Base-by-base conservation (phyloP, 2,888 invertebrate species). In the Leptinotarsa peninsularis region DNA sequence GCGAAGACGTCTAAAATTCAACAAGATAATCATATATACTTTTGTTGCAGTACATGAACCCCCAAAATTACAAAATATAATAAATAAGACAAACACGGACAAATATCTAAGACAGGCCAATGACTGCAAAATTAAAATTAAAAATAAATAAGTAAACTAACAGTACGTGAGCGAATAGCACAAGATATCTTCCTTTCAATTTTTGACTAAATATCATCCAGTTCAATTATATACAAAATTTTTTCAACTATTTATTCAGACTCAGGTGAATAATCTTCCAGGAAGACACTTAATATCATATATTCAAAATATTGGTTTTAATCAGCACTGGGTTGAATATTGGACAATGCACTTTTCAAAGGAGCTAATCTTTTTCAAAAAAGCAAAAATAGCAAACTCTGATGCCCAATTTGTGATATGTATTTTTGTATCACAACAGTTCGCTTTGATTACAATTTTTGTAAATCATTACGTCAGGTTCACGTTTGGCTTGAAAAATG, bases 31-130 rank as follows among this genome's bases (percentile, higher is more conserved):
- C 10, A 10, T 33, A 33, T 27, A 27, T 7, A 43, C 2, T 43
- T 43, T 43, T 43, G 43, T 43, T 43, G 27, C 4, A 27, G 23
- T 23, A 15, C 60, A 33, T 10, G 3, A 63, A 63, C 63, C 63
- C 43, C 43, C n/a, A 43, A 63, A 18, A n/a, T 63, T 33, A 63
- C 17, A 43, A 52, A 63, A 63, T 43, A 17, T 63, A 63, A 63
- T 63, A 63, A 63, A 63, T 63, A 63, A 63, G 63, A 63, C 63
- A 63, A 63, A 10, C 18, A 63, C 63, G 27, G 33, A 63, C 63
- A 13, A 63, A 63, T 33, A 33, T 33, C 43, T 43, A 33, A 63
- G 10, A 43, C 5, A n/a, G 33, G 63, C 63, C 63, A 63, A 63
- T 63, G 63, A 63, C 63, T 63, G 43, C n/a, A 15, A 13, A 58